Evolutionary conservation across 2,113 vertebrate species (phyloP).

Genomic region (Puffinus mauretanicus): DNA sequence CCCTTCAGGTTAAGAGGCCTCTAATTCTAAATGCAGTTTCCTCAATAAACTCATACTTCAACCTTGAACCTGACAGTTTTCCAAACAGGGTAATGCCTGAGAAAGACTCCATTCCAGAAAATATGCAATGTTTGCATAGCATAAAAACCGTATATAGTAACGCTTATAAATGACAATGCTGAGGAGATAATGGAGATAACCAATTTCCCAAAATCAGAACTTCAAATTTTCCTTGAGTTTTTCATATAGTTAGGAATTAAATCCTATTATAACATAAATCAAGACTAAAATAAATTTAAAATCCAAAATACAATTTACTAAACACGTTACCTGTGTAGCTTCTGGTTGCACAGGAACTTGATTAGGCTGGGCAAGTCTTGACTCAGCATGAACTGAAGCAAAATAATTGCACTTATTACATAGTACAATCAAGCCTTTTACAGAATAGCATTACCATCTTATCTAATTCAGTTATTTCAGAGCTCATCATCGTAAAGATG

Average conservation of each 20-base stretch:
- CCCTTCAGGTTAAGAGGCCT: background rate
- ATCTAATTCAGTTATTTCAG: background rate
- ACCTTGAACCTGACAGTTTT: background rate
- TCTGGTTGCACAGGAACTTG: slow-evolving; percentile 87
- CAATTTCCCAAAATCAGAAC: background rate
- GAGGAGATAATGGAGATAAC: background rate
- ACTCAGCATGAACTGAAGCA: slow-evolving; percentile 84
- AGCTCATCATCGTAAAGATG: background rate
- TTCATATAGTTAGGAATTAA: background rate
- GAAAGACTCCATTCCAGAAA: background rate
- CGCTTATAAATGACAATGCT: background rate
- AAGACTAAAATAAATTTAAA: background rate
- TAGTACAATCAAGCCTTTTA: background rate
- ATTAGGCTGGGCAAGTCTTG: slow-evolving; percentile 85
- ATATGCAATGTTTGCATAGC: background rate
- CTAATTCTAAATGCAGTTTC: background rate
- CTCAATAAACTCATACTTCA: background rate
- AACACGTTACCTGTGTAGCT: slow-evolving; percentile 82
- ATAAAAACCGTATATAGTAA: background rate
- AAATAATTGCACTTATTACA: slow-evolving; percentile 3
- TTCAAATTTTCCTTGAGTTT: background rate
- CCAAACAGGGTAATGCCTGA: background rate
- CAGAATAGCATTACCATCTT: background rate
- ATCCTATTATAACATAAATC: background rate
- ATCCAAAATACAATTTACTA: background rate